Percentiles rank a stretch among this genome's conserved stretches.
Evolutionary conservation across 1,140 invertebrate genomes (phyloP).

Genomic region (Leptinotarsa undecemlineata): DNA sequence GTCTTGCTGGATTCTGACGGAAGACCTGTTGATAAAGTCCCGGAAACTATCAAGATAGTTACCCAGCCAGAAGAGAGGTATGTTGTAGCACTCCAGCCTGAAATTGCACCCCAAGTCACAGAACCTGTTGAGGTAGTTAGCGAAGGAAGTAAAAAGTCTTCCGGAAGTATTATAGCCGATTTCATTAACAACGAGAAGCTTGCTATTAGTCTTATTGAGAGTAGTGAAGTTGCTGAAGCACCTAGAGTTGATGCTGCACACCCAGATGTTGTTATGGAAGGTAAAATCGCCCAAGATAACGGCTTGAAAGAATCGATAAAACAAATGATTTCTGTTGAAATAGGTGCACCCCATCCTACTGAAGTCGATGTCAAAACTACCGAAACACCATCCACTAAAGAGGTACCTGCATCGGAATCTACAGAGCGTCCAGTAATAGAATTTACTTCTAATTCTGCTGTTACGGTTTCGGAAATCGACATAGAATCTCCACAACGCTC

Average conservation of each 20-base stretch:
- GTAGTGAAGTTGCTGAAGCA: conserved; percentile 46
- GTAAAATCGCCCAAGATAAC: conserved; percentile 37
- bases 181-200: conserved; percentile 44
- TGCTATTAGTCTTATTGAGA: conserved; percentile 38
- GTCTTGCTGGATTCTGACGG: conserved; percentile 31
- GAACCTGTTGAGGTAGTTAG: conserved; percentile 33
- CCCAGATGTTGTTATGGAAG: conserved; percentile 30
- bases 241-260: conserved; percentile 42
- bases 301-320: conserved; percentile 34
- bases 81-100: conserved; percentile 47
- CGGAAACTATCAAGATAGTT: conserved; percentile 22
- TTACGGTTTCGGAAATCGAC: neutral
- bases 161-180: conserved; percentile 32
- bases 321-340: conserved; percentile 38
- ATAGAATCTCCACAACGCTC: conserved; percentile 7
- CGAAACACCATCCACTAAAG: neutral
- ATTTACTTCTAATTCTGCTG: neutral
- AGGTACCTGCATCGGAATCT: neutral
- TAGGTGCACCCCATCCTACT: conserved; percentile 29
- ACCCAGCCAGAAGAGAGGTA: conserved; percentile 46
- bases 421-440: neutral
- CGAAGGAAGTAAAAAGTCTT: conserved; percentile 3
- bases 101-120: conserved; percentile 38
- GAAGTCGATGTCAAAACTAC: conserved; percentile 5
- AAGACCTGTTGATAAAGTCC: conserved; percentile 36